Evolutionary conservation across 2,888 invertebrate species (phyloP), one percentile per base, ranked within the genome.

Genomic region (Cephus pygmeus): DNA sequence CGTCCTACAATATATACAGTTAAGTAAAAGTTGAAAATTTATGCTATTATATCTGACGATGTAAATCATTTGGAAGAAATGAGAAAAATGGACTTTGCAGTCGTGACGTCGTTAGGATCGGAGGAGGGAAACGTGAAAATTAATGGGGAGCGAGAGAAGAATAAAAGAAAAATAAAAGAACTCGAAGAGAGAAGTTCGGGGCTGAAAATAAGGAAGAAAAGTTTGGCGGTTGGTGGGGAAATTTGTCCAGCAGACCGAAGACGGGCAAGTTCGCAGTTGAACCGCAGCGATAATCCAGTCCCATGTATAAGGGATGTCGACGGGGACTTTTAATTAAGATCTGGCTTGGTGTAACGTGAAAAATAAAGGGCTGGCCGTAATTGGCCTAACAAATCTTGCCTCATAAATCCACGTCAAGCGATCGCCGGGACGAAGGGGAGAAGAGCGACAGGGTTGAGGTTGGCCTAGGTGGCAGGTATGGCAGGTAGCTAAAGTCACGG

Each of bases 311-410:
- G 56, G 15, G 56, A 56, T 56, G 56, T 56, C 56, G 56, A 56
- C 56, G 56, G 56, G 56, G 56, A 56, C 56, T 56, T 56, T 56
- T 56, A 56, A 56, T 56, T 56, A 56, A 56, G 56, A 56, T 56
- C 56, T 9, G 56, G 23, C 56, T 56, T 56, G 56, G 56, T 56
- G 56, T 56, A 56, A 56, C 56, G 56, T 56, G 56, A 56, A 56
- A 23, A 56, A 56, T 56, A 56, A 56, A 56, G 56, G 56, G 56
- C 56, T 69, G 76, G 78, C 81, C 80, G 85, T 87, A 87, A 87
- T 87, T 86, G 85, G 83, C 83, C 83, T 79, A 77, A 82, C 84
- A 82, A 84, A 87, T 87, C 84, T 84, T 79, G 76, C 74, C 81
- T 81, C 82, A 84, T 86, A 85, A 88, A 88, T 87, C 83, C 83